Conservation (phyloP, 2,797 vertebrate genomes). For the Falco berigora region DNA sequence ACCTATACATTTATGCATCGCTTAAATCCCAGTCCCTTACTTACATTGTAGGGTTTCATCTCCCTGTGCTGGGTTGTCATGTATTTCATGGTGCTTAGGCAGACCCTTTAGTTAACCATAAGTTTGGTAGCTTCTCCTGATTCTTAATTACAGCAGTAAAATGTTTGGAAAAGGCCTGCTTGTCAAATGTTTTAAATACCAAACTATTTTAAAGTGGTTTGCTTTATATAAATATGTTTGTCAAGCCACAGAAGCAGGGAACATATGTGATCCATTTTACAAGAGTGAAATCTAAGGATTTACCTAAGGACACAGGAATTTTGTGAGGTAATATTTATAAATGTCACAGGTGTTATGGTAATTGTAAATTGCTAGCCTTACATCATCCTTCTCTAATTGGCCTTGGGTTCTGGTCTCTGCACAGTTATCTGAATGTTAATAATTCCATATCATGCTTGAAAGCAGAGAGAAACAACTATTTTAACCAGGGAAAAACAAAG, state of each 20-base stretch:
- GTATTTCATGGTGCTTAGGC: neutral
- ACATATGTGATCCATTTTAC: constrained; percentile 66
- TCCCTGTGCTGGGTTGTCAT: neutral
- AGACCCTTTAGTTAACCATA: neutral
- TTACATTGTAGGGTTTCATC: neutral
- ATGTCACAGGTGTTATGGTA: constrained; percentile 32
- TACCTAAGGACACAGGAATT: constrained; percentile 66
- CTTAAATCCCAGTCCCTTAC: neutral
- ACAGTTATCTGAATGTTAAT: neutral
- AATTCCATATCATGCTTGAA: constrained; percentile 2
- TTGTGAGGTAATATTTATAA: constrained; percentile 66
- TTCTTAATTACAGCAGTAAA: constrained; percentile 8
- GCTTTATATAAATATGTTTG: neutral
- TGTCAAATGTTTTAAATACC: constrained; percentile 17
- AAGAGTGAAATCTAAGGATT: constrained; percentile 43
- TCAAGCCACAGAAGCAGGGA: constrained; percentile 11
- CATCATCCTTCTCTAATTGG: constrained; percentile 35
- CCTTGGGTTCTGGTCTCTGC: constrained; percentile 12
- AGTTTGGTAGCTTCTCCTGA: neutral
- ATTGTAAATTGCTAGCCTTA: constrained; percentile 41
- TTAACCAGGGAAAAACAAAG: neutral
- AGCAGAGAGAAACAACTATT: neutral
- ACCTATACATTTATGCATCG: neutral
- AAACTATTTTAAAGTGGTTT: neutral
- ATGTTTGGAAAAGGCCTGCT: neutral